Conservation (phyloP, 2,888 invertebrate genomes). For the Seladonia tumulorum region DNA sequence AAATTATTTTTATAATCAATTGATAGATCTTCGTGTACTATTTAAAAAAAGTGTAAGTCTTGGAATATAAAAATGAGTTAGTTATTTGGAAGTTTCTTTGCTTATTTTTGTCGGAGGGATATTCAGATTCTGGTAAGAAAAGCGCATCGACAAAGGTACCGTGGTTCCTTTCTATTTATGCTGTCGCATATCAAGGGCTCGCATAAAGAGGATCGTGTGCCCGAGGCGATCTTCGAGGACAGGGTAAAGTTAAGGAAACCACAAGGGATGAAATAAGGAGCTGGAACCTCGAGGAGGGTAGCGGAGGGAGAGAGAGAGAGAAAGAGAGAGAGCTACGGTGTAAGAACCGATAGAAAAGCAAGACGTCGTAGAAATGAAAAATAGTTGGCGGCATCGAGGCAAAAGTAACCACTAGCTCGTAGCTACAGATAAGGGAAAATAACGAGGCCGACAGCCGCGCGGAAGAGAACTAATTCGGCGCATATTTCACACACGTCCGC, state of each 20-base stretch:
- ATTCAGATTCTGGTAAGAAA: conserved; percentile 15
- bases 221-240: conserved; percentile 47
- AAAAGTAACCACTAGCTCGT: conserved; percentile 68
- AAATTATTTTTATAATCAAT: too few species aligned
- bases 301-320: not conserved
- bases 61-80: too few species aligned
- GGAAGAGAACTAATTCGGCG: conserved; percentile 75
- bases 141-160: conserved; percentile 51
- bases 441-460: conserved; percentile 74
- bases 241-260: not conserved
- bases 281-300: not conserved
- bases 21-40: too few species aligned
- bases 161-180: conserved; percentile 56
- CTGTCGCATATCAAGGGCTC: conserved; percentile 43
- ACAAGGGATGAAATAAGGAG: conserved; percentile 34
- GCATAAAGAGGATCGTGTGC: conserved; percentile 58
- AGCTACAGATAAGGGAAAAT: conserved; percentile 76
- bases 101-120: not conserved
- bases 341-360: conserved; percentile 48
- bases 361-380: conserved; percentile 73
- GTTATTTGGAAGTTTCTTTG: too few species aligned
- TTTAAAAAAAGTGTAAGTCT: too few species aligned
- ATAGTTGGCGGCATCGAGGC: conserved; percentile 68
- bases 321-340: conserved; percentile 10
- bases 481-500: conserved; percentile 69